Percentiles rank a stretch among this genome's conserved stretches.
phyloP scores from a whole-genome alignment of 1,140 invertebrate species.

The Drosophila bipectinata region DNA sequence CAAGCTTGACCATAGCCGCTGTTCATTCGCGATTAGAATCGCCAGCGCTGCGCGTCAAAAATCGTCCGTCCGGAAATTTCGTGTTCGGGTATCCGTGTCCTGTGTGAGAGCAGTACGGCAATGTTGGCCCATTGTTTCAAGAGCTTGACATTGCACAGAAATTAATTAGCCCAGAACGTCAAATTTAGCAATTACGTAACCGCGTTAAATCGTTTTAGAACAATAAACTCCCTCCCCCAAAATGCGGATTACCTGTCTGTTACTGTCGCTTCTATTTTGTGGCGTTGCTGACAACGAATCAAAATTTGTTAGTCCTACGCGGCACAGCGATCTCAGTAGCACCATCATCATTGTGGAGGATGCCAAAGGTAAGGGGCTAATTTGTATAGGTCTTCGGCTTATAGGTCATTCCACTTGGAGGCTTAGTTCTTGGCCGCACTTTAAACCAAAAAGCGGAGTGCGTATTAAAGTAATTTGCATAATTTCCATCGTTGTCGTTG shows the following conservation, averaged over 20 bases:
- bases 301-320: slow-evolving; percentile 75
- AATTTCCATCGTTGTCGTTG: slow-evolving; percentile 52
- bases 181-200: slow-evolving; percentile 46
- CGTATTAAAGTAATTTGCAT: slow-evolving; percentile 80
- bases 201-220: slow-evolving; percentile 14
- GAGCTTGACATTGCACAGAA: slow-evolving; percentile 47
- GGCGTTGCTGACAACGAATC: slow-evolving; percentile 32
- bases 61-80: slow-evolving; percentile 44
- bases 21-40: slow-evolving; percentile 79
- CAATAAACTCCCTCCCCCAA: slow-evolving; percentile 5
- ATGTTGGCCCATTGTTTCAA: slow-evolving; percentile 26
- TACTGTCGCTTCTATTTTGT: slow-evolving; percentile 17
- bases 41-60: slow-evolving; percentile 57
- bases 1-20: slow-evolving; percentile 73
- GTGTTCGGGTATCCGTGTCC: slow-evolving; percentile 48
- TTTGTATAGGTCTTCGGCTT: background rate
- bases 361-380: slow-evolving; percentile 76
- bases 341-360: slow-evolving; percentile 83
- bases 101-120: slow-evolving; percentile 34
- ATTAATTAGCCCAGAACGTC: slow-evolving; percentile 50
- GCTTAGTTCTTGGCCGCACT: slow-evolving; percentile 1
- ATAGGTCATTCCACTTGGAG: slow-evolving; percentile 57
- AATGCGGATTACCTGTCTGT: slow-evolving; percentile 12
- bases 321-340: slow-evolving; percentile 70
- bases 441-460: slow-evolving; percentile 36